Evolutionary conservation across 1,140 invertebrate species (phyloP).

Genomic region (Cephus cinctus): DNA sequence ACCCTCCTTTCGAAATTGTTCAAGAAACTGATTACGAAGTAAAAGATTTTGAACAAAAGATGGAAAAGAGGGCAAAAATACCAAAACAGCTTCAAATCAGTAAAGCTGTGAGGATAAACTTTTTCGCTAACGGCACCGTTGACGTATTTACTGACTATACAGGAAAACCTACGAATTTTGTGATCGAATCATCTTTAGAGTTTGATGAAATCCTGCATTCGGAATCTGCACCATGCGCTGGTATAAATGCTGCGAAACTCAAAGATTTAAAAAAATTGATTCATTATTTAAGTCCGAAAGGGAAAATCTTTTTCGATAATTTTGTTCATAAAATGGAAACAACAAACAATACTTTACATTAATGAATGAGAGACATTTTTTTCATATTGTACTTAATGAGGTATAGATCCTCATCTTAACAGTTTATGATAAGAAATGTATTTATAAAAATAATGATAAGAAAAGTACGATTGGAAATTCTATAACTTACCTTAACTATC

Average conservation of each 20-base stretch:
- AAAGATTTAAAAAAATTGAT: conserved; percentile 4
- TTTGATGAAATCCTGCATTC: conserved; percentile 5
- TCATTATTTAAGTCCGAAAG: conserved; percentile 4
- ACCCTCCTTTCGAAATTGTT: conserved; percentile 1
- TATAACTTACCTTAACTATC: no score
- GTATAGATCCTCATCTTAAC: no score
- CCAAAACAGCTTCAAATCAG: conserved; percentile 5
- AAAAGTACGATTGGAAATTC: no score
- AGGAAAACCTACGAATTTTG: not conserved
- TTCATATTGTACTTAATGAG: no score
- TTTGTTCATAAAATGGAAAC: not conserved
- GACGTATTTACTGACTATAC: conserved; percentile 1
- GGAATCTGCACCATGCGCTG: not conserved
- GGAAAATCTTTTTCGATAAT: conserved; percentile 1
- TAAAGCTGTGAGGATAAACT: conserved; percentile 8
- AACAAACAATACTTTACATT: no score
- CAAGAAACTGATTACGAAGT: not conserved
- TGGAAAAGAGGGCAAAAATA: conserved; percentile 10
- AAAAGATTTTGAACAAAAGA: conserved; percentile 10
- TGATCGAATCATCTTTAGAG: not conserved
- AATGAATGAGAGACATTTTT: no score
- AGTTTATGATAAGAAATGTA: no score
- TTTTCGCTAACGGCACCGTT: conserved; percentile 2
- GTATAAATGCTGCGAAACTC: conserved; percentile 5
- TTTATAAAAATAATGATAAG: no score